Evolutionary conservation across 2,888 invertebrate genomes (phyloP).

Genomic region (Drosophila melanosoma): DNA sequence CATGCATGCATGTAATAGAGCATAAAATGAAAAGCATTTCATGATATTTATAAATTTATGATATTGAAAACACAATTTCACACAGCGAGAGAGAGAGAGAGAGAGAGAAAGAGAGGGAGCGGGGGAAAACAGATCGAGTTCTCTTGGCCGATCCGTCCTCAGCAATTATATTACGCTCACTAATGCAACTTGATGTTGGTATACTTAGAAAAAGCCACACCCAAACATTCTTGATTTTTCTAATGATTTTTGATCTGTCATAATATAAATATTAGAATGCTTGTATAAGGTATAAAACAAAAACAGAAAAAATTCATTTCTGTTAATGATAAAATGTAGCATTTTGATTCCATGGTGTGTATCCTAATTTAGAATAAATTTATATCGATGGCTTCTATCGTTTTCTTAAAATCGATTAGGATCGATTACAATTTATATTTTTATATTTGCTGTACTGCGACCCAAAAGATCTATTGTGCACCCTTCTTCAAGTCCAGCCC

Average conservation of each 20-base stretch:
- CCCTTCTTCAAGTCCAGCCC: too few relatives aligned
- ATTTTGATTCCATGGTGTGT: not conserved
- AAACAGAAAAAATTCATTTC: too few relatives aligned
- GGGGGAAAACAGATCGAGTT: not conserved
- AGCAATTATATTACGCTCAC: not conserved
- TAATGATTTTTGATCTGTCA: not conserved
- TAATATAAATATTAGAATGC: not conserved
- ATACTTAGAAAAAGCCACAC: not conserved
- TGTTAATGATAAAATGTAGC: not conserved
- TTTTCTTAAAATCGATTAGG: not conserved
- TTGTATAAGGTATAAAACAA: not conserved
- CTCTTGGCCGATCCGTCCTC: not conserved
- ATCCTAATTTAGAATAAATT: not conserved
- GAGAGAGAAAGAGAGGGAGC: too few relatives aligned
- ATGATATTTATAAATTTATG: constrained; percentile 72
- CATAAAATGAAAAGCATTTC: constrained; percentile 12
- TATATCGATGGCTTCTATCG: not conserved
- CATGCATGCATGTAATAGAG: constrained; percentile 6
- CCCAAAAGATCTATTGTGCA: too few relatives aligned
- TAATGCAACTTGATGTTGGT: not conserved
- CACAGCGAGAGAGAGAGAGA: not conserved
- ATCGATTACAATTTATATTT: not conserved
- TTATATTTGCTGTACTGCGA: too few relatives aligned
- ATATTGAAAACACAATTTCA: constrained; percentile 52
- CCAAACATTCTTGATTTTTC: not conserved